Conservation (phyloP, 2,888 invertebrate species). For the Acanthosepion esculentum region DNA sequence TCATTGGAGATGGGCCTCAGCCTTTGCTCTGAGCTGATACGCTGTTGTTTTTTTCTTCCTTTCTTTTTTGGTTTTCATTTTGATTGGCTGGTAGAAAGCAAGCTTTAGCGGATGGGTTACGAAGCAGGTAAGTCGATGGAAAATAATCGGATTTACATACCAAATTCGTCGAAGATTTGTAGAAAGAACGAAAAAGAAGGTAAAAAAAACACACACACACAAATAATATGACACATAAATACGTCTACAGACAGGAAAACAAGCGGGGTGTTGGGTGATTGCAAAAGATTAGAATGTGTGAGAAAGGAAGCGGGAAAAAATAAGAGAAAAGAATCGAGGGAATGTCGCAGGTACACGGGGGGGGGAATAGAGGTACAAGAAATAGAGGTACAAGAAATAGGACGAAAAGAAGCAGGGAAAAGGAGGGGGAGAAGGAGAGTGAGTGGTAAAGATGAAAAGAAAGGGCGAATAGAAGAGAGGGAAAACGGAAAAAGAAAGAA, state of each 20-base stretch:
- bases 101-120: background rate
- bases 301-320: no score
- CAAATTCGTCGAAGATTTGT: slow-evolving; percentile 11
- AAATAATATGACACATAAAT: background rate
- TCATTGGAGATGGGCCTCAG: background rate
- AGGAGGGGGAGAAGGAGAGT: no score
- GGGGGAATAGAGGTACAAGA: no score
- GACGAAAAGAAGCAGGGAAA: background rate
- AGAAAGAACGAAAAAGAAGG: background rate
- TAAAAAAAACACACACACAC: no score
- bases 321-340: no score
- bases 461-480: no score
- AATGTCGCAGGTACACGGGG: no score
- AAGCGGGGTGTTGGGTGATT: no score
- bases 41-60: background rate
- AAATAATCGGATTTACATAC: slow-evolving; percentile 8
- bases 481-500: no score
- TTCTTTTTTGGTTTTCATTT: background rate
- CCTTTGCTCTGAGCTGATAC: background rate
- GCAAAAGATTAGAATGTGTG: no score
- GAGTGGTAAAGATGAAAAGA: no score
- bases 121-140: background rate
- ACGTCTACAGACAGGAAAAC: background rate
- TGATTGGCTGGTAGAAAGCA: slow-evolving; percentile 14
- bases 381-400: background rate